Base-by-base conservation (phyloP, 2,888 invertebrate species). In the Hypomecis punctinalis region DNA sequence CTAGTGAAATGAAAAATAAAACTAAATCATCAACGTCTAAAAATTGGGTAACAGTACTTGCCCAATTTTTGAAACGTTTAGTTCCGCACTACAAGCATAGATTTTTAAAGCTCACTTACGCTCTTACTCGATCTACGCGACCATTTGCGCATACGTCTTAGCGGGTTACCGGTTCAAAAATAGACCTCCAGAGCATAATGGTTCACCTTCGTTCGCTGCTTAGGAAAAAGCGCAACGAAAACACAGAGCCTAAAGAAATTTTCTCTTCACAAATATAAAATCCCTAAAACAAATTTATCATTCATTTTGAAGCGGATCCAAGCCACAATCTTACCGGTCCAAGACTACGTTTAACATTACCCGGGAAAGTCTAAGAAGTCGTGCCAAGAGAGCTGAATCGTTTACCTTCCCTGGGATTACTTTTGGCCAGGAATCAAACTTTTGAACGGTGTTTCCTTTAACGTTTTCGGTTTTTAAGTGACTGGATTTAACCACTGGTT, bases 361-460 rank as follows among this genome's bases (percentile, higher is more conserved):
- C 58, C 55, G 76, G 76, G 76, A 80, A 78, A 79, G 81, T 85
- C 84, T 84, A 87, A 85, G 86, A 83, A 81, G 77, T 78, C 80
- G 85, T 89, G 90, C 90, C 89, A 90, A 88, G 80, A 87, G 80
- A 78, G 79, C 78, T 80, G 83, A 84, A 84, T 81, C 78, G 80
- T 77, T 74, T 74, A 82, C 82, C 81, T 83, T 82, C 79, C 81
- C 81, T 45, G 83, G 82, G 79, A 85, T 86, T 85, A 84, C 85
- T 84, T 82, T 88, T 87, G 87, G 86, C 86, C 75, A 75, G 75
- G 77, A 83, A 85, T 87, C 87, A 86, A 87, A 86, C 78, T 79
- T 64, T 73, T 79, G 78, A 77, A 76, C 70, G 73, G 68, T 71
- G 73, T 75, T 80, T 78, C 78, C 80, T 80, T 80, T 71, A 76